Evolutionary conservation across 1,140 invertebrate species (phyloP), one percentile per base, ranked within the genome.

Genomic region (Drosophila ercepeae): DNA sequence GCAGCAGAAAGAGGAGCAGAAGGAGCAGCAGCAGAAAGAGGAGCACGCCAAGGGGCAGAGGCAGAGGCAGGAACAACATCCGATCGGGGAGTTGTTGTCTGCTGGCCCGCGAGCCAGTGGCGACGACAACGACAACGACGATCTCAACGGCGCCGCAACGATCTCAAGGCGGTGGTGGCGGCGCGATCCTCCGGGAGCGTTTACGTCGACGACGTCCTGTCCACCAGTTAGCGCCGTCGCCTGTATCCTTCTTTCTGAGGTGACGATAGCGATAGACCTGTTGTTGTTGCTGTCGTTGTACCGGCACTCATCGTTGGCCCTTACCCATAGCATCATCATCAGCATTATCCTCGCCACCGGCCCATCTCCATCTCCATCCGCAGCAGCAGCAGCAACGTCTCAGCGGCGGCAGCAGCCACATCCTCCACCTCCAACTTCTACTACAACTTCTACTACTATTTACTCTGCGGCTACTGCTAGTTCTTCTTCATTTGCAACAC

Each of bases 131-230:
- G 49, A 52, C 57, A 78, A 64, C 39, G 53, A 75, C 84, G 76
- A 89, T 76, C 78, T 89, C 78, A 89, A 77, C 75, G 73, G 76
- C 84, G 61, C 45, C 54, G 68, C 53, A 78, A 55, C 67, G 68
- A 42, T 42, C 39, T 42, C 39, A 42, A 42, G 39, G 39, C 55
- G 41, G 68, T 54, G 57, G 69, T 63, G 64, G 74, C 75, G 61
- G 74, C 75, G 70, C 72, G 79, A 60, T 84, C 75, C 71, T 63
- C 65, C 27, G 13, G 29, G 32, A 58, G 39, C 64, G 25, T 57
- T 60, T 32, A 32, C 14, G 36, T 52, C 65, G 49, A 51, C 68
- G 70, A 48, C 29, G 55, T 48, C 41, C 41, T 64, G 59, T 25
- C 52, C 52, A 14, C 58, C 53, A 34, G 7, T 4, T 41, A 53